Evolutionary conservation across 2,888 invertebrate genomes (phyloP), one percentile per base, ranked within the genome.

Genomic region (Eutolmus rufibarbis): DNA sequence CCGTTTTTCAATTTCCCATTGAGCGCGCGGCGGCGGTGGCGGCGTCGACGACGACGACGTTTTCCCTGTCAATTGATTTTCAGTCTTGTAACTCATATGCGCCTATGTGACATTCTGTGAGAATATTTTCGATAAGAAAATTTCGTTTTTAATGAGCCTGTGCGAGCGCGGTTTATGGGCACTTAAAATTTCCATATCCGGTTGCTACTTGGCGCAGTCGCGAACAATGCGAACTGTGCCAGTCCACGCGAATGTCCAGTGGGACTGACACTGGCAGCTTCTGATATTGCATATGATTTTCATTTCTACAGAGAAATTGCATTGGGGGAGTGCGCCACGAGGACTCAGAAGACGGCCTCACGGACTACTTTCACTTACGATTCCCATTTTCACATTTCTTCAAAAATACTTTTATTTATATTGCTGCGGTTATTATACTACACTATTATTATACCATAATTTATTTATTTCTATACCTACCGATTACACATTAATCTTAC

Each of bases 71-170:
- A 86, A 77, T 86, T 56, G 77, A 74, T 74, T 85, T 74, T 74
- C 74, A 86, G 37, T 78, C 86, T 77, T 86, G 86, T 77, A 86
- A 77, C 37, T 77, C 77, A 86, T 86, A 56, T 28, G 34, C 57
- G 40, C 76, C 76, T 40, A 43, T 86, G 76, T 84, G 85, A 87
- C 86, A 87, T 86, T 85, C 87, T 86, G 85, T 87, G 82, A 74
- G 86, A 87, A 86, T 40, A 74, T 74, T 40, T 76, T 77, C 86
- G 86, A 84, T 85, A 87, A 86, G 85, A 85, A 85, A 85, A 46
- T 74, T 85, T 85, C 40, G 31, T 85, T 76, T 57, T 74, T 77
- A 85, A 87, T 87, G 66, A 87, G 85, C 85, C 74, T 46, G 46
- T 23, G n/a, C 46, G 43, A 31, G 74, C 28, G 23, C 28, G 37